Conservation (phyloP, 2,888 invertebrate species). For the Cyclophora punctaria region DNA sequence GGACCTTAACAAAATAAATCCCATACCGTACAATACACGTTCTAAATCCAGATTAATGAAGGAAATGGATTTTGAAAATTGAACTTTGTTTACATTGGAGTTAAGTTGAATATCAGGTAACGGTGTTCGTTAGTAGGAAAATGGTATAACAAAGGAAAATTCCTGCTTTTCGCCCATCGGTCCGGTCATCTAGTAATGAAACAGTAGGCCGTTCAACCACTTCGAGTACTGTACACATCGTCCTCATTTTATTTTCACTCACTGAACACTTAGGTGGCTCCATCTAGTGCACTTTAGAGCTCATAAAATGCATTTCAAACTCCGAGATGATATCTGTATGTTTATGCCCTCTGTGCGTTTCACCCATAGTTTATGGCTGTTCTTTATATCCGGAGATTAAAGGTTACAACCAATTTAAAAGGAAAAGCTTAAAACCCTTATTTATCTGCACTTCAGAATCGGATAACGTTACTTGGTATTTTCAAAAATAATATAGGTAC, state of each 20-base stretch:
- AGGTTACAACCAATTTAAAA: too few species aligned
- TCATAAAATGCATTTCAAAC: slow-evolving; percentile 34
- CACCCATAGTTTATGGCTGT: slow-evolving; percentile 15
- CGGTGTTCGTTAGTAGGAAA: slow-evolving; percentile 25
- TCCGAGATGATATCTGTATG: slow-evolving; percentile 26
- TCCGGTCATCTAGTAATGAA: slow-evolving; percentile 63
- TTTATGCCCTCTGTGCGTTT: slow-evolving; percentile 20
- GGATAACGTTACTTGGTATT: too few species aligned
- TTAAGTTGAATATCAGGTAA: slow-evolving; percentile 11
- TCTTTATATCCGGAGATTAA: slow-evolving; percentile 7
- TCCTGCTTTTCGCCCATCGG: slow-evolving; percentile 44
- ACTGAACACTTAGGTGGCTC: slow-evolving; percentile 38
- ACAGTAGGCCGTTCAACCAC: slow-evolving; percentile 37
- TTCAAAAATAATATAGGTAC: too few species aligned
- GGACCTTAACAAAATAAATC: slow-evolving; percentile 1
- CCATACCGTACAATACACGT: slow-evolving; percentile 5
- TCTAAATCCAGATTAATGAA: slow-evolving; percentile 12
- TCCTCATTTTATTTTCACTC: slow-evolving; percentile 44
- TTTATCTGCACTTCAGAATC: too few species aligned
- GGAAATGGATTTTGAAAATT: slow-evolving; percentile 7
- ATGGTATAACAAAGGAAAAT: slow-evolving; percentile 55
- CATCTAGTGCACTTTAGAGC: slow-evolving; percentile 32
- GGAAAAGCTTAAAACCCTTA: too few species aligned
- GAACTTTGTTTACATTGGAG: slow-evolving; percentile 8
- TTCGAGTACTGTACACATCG: slow-evolving; percentile 27